A percentile compares a stretch with the other conserved stretches of the same genome.
These are phyloP conservation scores for Solea senegalensis DNA, from an alignment of 2,113 vertebrate species.

Conservation along the genomic window DNA sequence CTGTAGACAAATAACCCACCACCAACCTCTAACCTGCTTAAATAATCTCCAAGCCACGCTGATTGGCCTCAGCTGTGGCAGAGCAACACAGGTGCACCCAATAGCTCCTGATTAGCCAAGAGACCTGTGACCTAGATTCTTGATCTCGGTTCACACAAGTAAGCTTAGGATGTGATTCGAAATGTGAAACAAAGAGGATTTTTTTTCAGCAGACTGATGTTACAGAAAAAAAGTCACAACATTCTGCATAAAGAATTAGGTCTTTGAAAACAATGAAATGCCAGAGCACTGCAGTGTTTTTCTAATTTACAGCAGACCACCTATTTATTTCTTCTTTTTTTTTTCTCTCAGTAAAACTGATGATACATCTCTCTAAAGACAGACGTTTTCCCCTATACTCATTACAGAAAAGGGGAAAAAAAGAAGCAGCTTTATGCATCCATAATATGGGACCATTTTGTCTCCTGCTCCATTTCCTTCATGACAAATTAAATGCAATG, in stretches of 20 bases:
- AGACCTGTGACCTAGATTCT: no score
- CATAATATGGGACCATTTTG: conserved; percentile 43
- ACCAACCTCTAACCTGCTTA: no score
- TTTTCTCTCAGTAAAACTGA: conserved; percentile 14
- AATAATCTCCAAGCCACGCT: no score
- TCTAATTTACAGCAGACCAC: conserved; percentile 33
- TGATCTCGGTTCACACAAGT: no score
- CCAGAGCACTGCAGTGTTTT: not conserved
- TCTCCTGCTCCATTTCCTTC: conserved; percentile 55
- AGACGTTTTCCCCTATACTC: conserved; percentile 42
- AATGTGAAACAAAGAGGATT: no score
- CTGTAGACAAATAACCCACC: no score
- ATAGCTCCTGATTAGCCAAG: no score
- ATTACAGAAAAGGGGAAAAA: conserved; percentile 24
- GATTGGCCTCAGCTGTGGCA: no score
- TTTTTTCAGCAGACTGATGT: no score
- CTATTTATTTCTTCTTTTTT: not conserved
- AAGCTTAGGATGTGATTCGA: no score
- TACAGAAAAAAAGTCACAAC: no score
- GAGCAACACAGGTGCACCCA: no score
- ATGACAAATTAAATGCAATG: conserved; percentile 59
- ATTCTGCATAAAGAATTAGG: not conserved
- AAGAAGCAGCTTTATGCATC: conserved; percentile 36
- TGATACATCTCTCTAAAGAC: conserved; percentile 40
- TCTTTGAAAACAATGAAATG: conserved; percentile 1